Percentiles rank a stretch among this genome's conserved stretches.
These are phyloP conservation scores for Palythoa caribaeorum DNA, from an alignment of 92 coral and sea anemone species.

Conservation along the genomic window DNA sequence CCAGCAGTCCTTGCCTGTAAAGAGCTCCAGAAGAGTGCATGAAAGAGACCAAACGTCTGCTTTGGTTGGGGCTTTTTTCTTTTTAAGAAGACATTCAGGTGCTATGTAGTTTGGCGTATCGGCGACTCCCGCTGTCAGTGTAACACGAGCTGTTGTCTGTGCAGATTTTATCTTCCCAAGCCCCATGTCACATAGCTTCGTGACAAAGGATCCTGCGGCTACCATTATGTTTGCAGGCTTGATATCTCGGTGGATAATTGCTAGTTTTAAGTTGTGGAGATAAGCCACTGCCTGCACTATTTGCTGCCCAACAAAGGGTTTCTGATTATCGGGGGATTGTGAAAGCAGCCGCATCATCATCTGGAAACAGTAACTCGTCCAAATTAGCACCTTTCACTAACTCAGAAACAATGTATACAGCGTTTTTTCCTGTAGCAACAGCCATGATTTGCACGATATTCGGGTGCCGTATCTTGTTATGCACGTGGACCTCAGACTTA, in stretches of 20 bases:
- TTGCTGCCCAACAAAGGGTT: slow-evolving; percentile 28
- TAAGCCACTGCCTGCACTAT: slow-evolving; percentile 47
- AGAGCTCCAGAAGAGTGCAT: slow-evolving; percentile 47
- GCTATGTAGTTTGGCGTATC: not conserved
- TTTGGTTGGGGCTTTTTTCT: slow-evolving; percentile 43
- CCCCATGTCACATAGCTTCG: slow-evolving; percentile 50
- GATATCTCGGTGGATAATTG: slow-evolving; percentile 40
- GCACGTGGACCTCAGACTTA: slow-evolving; percentile 29
- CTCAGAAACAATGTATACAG: slow-evolving; percentile 39
- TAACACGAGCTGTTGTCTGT: slow-evolving; percentile 16
- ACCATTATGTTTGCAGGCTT: slow-evolving; percentile 44
- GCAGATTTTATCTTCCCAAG: slow-evolving; percentile 49
- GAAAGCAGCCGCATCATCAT: slow-evolving; percentile 16
- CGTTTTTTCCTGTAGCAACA: slow-evolving; percentile 32
- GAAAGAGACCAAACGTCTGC: slow-evolving; percentile 51
- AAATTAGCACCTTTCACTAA: slow-evolving; percentile 44
- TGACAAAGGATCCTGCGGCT: slow-evolving; percentile 19
- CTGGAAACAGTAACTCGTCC: slow-evolving; percentile 28
- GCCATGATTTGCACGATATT: slow-evolving; percentile 54
- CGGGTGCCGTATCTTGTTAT: slow-evolving; percentile 41
- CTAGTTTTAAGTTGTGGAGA: slow-evolving; percentile 34
- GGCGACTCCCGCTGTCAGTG: not conserved
- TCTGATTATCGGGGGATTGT: slow-evolving; percentile 38
- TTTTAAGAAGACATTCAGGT: not conserved
- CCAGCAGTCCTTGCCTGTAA: slow-evolving; percentile 52